phyloP scores from a whole-genome alignment of 2,797 vertebrate genomes.

The Myoxocephalus aenaeus region DNA sequence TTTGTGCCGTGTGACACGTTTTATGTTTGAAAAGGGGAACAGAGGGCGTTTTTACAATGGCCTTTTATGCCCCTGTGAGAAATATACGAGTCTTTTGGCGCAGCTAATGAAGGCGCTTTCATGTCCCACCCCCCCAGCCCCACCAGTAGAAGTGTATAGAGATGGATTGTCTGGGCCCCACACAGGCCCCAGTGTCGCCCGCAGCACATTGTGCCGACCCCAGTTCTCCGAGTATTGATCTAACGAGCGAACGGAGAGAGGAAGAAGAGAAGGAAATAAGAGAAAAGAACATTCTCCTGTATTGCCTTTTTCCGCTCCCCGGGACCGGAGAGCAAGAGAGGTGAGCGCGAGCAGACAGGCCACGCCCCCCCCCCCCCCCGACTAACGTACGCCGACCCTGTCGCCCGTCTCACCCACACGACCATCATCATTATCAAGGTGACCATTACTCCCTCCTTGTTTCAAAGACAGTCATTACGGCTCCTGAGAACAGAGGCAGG shows the following conservation, averaged over 20 bases:
- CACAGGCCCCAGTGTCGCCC: constrained; percentile 63
- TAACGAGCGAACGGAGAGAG: constrained; percentile 40
- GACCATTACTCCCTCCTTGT: constrained; percentile 73
- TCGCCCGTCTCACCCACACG: constrained; percentile 43
- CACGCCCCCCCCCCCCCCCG: constrained; percentile 10
- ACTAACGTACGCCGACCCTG: constrained; percentile 21
- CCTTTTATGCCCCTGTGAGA: constrained; percentile 81
- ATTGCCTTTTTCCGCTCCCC: constrained; percentile 33
- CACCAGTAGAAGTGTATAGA: constrained; percentile 72
- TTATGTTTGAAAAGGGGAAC: constrained; percentile 81
- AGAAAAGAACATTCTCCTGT: constrained; percentile 49
- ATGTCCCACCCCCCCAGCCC: constrained; percentile 59
- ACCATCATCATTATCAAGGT: constrained; percentile 79
- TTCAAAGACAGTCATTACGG: constrained; percentile 77
- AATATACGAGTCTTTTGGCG: constrained; percentile 81
- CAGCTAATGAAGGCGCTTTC: constrained; percentile 81
- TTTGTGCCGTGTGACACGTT: constrained; percentile 81
- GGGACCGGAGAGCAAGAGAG: constrained; percentile 50
- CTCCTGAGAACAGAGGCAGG: constrained; percentile 66
- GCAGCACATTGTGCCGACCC: constrained; percentile 64
- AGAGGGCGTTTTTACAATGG: constrained; percentile 81
- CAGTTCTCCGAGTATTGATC: constrained; percentile 63
- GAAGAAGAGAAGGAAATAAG: constrained; percentile 15
- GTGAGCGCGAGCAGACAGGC: constrained; percentile 50
- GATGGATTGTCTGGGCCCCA: constrained; percentile 74